Conservation (phyloP, 2,888 invertebrate species). For the Drosophila multiciliata region DNA sequence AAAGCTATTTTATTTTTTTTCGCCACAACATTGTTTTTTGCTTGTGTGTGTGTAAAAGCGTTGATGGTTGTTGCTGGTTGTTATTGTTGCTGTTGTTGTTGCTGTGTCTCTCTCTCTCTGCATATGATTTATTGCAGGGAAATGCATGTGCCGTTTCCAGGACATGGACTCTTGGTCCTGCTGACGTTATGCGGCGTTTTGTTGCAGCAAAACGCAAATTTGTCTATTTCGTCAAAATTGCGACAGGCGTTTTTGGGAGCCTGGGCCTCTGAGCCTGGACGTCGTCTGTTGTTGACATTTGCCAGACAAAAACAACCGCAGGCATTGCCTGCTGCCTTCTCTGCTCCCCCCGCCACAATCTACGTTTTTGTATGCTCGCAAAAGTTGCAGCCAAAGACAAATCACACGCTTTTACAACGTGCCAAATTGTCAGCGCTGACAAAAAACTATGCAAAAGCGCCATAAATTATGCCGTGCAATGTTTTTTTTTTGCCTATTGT, state of each 20-base stretch:
- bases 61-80: conserved; percentile 42
- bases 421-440: conserved; percentile 74
- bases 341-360: neutral
- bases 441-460: conserved; percentile 65
- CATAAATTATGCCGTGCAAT: conserved; percentile 75
- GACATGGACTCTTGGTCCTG: conserved; percentile 38
- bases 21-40: conserved; percentile 66
- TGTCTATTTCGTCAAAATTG: conserved; percentile 83
- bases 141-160: conserved; percentile 72
- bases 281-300: conserved; percentile 80
- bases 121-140: conserved; percentile 79
- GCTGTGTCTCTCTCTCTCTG: conserved; percentile 70
- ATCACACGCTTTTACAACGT: conserved; percentile 77
- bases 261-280: conserved; percentile 43
- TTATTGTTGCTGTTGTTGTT: conserved; percentile 65
- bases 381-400: conserved; percentile 78
- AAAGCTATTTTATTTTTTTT: conserved; percentile 64
- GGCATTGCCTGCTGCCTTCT: conserved; percentile 12
- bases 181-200: conserved; percentile 65
- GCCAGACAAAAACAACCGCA: conserved; percentile 66
- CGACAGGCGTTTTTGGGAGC: conserved; percentile 73
- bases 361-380: conserved; percentile 27
- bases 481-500: conserved; percentile 17
- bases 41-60: conserved; percentile 21
- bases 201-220: conserved; percentile 82